phyloP scores from a whole-genome alignment of 2,113 vertebrate genomes.

The Tetraodon nigroviridis region DNA sequence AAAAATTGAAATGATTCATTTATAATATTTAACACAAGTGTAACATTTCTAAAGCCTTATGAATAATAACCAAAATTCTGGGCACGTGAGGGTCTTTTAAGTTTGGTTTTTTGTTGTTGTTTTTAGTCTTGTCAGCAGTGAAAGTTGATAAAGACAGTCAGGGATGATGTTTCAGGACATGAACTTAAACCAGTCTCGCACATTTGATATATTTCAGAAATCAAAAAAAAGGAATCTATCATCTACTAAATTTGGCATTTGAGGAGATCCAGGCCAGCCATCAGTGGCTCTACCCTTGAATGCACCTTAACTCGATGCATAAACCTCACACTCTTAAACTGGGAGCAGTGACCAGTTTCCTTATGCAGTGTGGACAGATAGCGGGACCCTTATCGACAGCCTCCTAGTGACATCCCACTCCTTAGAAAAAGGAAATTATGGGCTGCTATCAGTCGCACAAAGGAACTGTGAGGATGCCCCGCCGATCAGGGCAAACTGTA shows the following conservation, averaged over 20 bases:
- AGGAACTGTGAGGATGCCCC: constrained; percentile 20
- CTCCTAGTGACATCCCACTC: constrained; percentile 43
- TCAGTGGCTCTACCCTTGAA: no score
- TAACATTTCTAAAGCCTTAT: not conserved
- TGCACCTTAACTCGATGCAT: not conserved
- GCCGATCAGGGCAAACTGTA: constrained; percentile 54
- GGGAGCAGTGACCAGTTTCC: constrained; percentile 27
- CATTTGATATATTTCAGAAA: no score
- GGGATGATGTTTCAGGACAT: no score
- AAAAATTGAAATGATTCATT: not conserved
- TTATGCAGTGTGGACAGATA: constrained; percentile 45
- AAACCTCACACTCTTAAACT: constrained; percentile 11
- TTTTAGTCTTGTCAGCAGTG: no score
- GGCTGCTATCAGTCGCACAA: constrained; percentile 45
- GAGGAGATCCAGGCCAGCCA: no score
- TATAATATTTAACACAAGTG: not conserved
- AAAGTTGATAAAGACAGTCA: no score
- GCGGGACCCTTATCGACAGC: constrained; percentile 33
- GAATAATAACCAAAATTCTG: constrained; percentile 3
- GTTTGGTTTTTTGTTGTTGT: no score
- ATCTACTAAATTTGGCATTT: no score
- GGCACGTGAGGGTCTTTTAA: not conserved
- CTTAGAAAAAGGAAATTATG: constrained; percentile 49
- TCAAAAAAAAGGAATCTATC: no score
- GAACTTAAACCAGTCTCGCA: no score